These are phyloP conservation scores for Zingel zingel DNA, from an alignment of 2,113 vertebrate genomes.

Conservation along the genomic window DNA sequence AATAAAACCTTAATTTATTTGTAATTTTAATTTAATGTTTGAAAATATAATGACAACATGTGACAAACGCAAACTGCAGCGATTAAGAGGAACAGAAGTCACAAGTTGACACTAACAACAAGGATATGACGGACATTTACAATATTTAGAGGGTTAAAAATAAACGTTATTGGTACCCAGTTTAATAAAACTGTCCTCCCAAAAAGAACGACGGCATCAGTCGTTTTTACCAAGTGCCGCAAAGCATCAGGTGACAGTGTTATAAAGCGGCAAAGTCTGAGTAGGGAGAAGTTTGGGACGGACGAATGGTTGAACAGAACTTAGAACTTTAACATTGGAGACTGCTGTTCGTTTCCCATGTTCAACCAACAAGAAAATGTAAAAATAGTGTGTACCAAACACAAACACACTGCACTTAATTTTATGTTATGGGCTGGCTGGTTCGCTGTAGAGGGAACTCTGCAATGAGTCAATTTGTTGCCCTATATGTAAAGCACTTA, in stretches of 20 bases:
- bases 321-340: too few relatives aligned
- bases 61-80: neutral
- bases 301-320: neutral
- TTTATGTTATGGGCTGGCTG: neutral
- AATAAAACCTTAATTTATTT: too few relatives aligned
- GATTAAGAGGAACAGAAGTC: neutral
- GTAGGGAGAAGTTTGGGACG: too few relatives aligned
- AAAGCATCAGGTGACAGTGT: neutral
- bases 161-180: neutral
- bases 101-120: neutral
- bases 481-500: constrained; percentile 23
- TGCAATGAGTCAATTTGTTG: constrained; percentile 8
- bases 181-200: neutral
- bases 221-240: neutral
- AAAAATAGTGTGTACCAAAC: neutral
- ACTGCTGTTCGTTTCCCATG: too few relatives aligned
- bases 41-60: constrained; percentile 4
- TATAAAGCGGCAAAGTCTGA: neutral
- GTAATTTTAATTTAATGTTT: neutral
- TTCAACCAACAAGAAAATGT: neutral
- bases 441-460: constrained; percentile 16
- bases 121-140: neutral
- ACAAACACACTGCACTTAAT: too few relatives aligned
- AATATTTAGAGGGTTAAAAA: neutral
- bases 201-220: neutral